phyloP scores from a whole-genome alignment of 2,888 invertebrate species.

The Heliconius charithonia region DNA sequence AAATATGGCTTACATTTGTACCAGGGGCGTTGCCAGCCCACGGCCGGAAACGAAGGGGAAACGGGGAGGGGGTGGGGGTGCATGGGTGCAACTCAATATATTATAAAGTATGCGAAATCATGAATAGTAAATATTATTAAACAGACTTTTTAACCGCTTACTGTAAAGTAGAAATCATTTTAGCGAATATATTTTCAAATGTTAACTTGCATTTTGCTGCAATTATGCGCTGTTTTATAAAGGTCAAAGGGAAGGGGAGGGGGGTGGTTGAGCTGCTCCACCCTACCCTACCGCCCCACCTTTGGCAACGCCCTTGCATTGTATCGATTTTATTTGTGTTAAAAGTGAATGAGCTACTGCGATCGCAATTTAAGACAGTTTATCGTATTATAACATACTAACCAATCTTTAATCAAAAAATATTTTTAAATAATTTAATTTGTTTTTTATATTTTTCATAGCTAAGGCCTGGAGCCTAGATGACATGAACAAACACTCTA shows the following conservation, averaged over 20 bases:
- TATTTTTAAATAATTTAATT: not conserved
- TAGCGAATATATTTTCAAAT: not conserved
- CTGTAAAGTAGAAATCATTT: not conserved
- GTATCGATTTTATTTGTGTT: not conserved
- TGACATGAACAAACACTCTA: not conserved
- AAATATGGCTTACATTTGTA: not conserved
- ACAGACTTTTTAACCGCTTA: not conserved
- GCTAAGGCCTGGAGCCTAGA: conserved; percentile 15
- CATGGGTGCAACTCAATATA: not conserved
- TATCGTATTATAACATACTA: not conserved
- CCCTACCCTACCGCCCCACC: not conserved
- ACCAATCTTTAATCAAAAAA: not conserved
- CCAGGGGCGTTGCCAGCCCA: not conserved
- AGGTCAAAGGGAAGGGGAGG: not conserved
- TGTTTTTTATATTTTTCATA: not conserved
- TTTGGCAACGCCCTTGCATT: not conserved
- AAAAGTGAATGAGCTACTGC: not conserved
- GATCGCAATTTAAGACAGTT: not conserved
- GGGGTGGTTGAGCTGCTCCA: not conserved
- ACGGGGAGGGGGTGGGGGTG: not conserved
- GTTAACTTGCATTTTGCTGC: not conserved
- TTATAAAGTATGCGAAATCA: not conserved
- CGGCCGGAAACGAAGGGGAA: not conserved
- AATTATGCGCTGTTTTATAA: not conserved
- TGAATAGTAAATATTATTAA: not conserved